Base-by-base conservation (phyloP, 2,113 vertebrate genomes). In the Serinus canaria region DNA sequence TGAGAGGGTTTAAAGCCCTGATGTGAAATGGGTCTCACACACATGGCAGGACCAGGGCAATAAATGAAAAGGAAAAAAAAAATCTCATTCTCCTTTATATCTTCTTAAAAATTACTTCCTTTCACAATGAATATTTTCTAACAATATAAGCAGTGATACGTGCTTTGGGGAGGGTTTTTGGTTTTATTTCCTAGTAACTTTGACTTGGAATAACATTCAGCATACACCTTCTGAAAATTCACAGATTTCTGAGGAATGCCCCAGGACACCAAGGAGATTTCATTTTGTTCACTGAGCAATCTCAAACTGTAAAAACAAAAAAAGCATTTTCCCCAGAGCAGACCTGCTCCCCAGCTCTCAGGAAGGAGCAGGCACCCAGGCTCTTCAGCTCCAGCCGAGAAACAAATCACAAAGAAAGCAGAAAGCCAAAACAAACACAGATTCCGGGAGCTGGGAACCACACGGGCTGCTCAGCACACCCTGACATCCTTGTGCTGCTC, bases 401-500 rank as follows among this genome's bases (percentile, higher is more conserved):
- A 83, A 66, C 30, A 62, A 92, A 68, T 92, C 53, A 30, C 44
- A n/a, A 55, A 79, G 62, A 74, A 82, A 8, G 39, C 62, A 89
- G 46, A 78, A 79, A 68, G 68, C 85, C 74, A 91, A 92, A 96
- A 33, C 81, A 95, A 97, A 92, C 59, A 89, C 58, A 67, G 35
- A 41, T 35, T 31, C 25, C 55, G 24, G 67, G 75, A 56, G 69
- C 53, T n/a, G 53, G 94, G 60, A 9, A 78, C 67, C 60, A 89
- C 55, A 73, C 77, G 18, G 64, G 63, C 28, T 88, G 73, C 39
- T 59, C 92, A 74, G 5, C 78, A 66, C 13, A 43, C 82, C 78
- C 96, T 47, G 52, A 89, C 50, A 96, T 76, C 35, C 95, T 70
- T 63, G 78, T 87, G 95, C 90, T 90, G 95, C 90, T 90, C n/a